phyloP scores from a whole-genome alignment of 1,140 invertebrate species.

The Vanessa tameamea region DNA sequence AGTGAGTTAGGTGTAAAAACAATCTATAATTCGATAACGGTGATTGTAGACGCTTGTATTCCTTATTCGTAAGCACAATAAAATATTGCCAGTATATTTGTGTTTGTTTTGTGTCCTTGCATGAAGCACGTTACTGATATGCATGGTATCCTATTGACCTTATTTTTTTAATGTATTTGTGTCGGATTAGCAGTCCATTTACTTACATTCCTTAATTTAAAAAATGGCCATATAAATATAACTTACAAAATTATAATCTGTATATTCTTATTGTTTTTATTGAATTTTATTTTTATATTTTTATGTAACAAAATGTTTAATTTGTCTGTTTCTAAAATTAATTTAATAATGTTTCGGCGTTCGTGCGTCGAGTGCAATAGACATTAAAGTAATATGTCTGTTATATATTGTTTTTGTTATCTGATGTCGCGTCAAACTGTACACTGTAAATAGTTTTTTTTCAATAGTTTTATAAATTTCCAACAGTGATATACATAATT shows the following conservation, averaged over 20 bases:
- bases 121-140: constrained; percentile 34
- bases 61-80: constrained; percentile 31
- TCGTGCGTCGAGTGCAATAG: too few species aligned
- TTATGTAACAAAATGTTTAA: too few species aligned
- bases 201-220: background rate
- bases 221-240: background rate
- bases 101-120: constrained; percentile 46
- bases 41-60: constrained; percentile 21
- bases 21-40: constrained; percentile 14
- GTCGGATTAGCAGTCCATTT: background rate
- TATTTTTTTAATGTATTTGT: background rate
- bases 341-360: too few species aligned
- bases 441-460: too few species aligned
- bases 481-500: background rate
- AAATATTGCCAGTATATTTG: constrained; percentile 37
- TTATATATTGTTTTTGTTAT: too few species aligned
- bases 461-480: background rate
- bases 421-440: too few species aligned
- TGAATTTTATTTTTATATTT: too few species aligned
- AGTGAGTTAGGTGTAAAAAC: background rate
- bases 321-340: too few species aligned
- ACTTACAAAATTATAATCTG: too few species aligned
- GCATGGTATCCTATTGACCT: constrained; percentile 11
- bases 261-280: too few species aligned
- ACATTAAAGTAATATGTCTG: too few species aligned